Evolutionary conservation across 2,797 vertebrate species (phyloP), one percentile per base, ranked within the genome.

Genomic region (Tapera naevia): DNA sequence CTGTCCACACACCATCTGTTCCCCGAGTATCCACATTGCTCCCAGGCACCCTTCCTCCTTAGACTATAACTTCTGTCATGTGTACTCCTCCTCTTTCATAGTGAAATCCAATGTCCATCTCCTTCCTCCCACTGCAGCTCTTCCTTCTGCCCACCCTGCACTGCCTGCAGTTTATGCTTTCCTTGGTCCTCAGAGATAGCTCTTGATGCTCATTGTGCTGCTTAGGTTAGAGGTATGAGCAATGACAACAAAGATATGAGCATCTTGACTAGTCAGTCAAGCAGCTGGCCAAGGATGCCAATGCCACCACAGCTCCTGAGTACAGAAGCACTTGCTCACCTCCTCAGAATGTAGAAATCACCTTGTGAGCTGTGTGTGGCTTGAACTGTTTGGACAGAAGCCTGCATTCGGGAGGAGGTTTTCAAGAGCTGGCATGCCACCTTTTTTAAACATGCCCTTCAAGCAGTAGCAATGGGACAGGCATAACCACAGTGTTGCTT

Each of bases 401-500:
- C 53, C 76, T 69, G 46, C n/a, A 53, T 45, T 66, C 66, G 72
- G 33, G 12, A 88, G 15, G 17, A 71, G 6, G 13, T 14, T 93
- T 86, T 35, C 23, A 80, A 41, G 73, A 78, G 53, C 50, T 78
- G 33, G 53, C 33, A 65, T 22, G 13, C 6, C 61, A 84, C 27
- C 14, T 62, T 43, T 85, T 43, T 33, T 5, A 75, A 94, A 54
- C 8, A 19, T 10, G 62, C 9, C 66, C 61, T 61, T 79, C 32
- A 39, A 79, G 30, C 54, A 75, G 13, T 7, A 71, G 32, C 33
- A 54, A 19, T 21, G 33, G 50, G 45, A 54, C 13, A 61, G 27
- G 14, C 2, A 3, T 21, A 88, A 69, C 11, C 6, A 65, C 1
- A 67, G n/a, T 35, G 66, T 0, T 1, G 15, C n/a, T 28, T 46